Base-by-base conservation (phyloP, 1,140 invertebrate species). In the Drosophila nikananu region DNA sequence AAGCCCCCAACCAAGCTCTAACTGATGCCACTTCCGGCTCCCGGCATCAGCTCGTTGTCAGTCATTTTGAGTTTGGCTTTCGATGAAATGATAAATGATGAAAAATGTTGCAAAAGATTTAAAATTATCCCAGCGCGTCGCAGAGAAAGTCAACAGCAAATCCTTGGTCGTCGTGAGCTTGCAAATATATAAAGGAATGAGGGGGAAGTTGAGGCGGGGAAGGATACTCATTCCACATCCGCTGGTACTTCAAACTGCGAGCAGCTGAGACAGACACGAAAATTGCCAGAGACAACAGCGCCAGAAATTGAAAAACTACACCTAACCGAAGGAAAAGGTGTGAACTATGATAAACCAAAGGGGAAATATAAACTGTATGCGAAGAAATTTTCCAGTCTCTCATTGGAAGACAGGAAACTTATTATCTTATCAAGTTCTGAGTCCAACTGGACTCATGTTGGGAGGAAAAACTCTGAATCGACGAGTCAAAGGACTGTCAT, bases 51-150 rank as follows among this genome's bases (percentile, higher is more conserved):
- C 91, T 91, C 80, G 77, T 86, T 92, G 91, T 92, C 91, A 92
- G 91, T 92, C 91, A 92, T 86, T 89, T 91, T 86, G 75, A 70
- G 67, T 90, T 86, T 90, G 81, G 74, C 80, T 90, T 79, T 66
- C 91, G 91, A 92, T 92, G 86, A 91, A 86, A 92, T 92, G 91
- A 92, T 92, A 92, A 92, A 92, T 92, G 91, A 92, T 92, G 91
- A 89, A 91, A 91, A 87, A 92, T 90, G 81, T 92, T 92, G 86
- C 72, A 77, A 80, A 84, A 91, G 81, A 91, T 91, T 87, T 83
- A 91, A 91, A 87, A 87, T 91, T 75, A 87, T 89, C 86, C 86
- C 68, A 80, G 81, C 10, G 48, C 61, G 80, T 84, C 83, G 54
- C 54, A 39, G 35, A 86, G 75, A 86, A 71, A 86, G 83, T 86